Evolutionary conservation across 2,797 vertebrate genomes (phyloP).

Genomic region (Myioborus miniatus): DNA sequence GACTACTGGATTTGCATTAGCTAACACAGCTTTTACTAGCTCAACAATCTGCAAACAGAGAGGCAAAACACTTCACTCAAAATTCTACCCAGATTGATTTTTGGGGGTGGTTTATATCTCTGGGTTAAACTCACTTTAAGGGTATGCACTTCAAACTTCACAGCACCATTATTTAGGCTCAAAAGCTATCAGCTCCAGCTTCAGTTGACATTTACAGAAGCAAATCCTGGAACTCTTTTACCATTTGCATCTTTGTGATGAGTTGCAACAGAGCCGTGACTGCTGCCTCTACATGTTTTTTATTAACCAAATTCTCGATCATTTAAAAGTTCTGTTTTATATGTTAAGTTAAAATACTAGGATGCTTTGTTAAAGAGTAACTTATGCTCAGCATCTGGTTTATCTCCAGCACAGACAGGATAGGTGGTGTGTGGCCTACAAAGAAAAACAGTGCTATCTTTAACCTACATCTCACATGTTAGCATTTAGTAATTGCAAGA

Average conservation of each 20-base stretch:
- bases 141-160: neutral
- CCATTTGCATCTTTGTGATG: neutral
- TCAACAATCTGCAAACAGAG: neutral
- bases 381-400: slow-evolving; percentile 19
- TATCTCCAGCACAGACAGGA: neutral
- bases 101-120: neutral
- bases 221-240: neutral
- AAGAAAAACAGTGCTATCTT: slow-evolving; percentile 28
- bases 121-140: neutral
- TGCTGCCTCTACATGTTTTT: neutral
- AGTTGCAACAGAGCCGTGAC: neutral
- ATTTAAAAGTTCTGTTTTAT: neutral
- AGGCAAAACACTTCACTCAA: neutral
- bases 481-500: slow-evolving; percentile 18
- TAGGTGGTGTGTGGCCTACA: neutral
- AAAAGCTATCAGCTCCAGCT: neutral
- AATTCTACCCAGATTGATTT: neutral
- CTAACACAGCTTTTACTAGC: neutral
- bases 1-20: neutral
- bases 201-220: neutral
- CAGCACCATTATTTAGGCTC: neutral
- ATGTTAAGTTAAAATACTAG: neutral
- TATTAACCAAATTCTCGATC: neutral
- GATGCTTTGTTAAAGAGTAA: slow-evolving; percentile 31
- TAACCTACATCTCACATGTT: slow-evolving; percentile 37